phyloP scores from a whole-genome alignment of 64 coral and sea anemone genomes.

The Stichodactyla mertensii region DNA sequence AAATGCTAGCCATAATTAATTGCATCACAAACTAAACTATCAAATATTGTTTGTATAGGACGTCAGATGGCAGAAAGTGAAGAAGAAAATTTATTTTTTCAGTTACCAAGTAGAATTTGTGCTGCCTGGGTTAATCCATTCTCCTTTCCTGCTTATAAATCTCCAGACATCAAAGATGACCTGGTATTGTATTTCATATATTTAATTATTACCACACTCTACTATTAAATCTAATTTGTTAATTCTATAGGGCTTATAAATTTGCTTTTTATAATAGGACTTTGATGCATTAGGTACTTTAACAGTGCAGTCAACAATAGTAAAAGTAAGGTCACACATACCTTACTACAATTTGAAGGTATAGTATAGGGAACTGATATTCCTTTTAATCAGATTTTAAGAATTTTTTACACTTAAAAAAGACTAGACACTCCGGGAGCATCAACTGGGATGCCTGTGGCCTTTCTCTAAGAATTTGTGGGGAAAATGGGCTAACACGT shows the following conservation, averaged over 20 bases:
- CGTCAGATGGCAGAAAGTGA: constrained; percentile 86
- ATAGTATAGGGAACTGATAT: not conserved
- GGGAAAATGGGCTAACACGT: too few species aligned
- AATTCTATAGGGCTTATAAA: not conserved
- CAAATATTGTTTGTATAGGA: constrained; percentile 27
- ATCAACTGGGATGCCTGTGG: too few species aligned
- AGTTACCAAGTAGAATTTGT: constrained; percentile 30
- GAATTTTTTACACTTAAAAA: too few species aligned
- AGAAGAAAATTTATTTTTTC: constrained; percentile 68
- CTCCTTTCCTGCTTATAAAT: constrained; percentile 77
- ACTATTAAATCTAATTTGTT: not conserved
- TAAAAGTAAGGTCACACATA: constrained; percentile 76
- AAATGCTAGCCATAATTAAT: too few species aligned
- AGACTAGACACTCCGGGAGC: too few species aligned
- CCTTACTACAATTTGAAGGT: constrained; percentile 92
- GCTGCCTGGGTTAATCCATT: constrained; percentile 54
- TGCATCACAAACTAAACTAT: not conserved
- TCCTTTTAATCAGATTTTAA: too few species aligned
- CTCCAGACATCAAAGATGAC: constrained; percentile 86
- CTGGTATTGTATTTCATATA: constrained; percentile 41
- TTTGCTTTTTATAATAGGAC: constrained; percentile 35
- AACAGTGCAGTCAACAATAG: constrained; percentile 69
- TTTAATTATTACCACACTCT: not conserved
- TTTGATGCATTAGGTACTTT: constrained; percentile 75
- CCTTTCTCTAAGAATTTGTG: too few species aligned